Conservation (phyloP, 1,140 invertebrate genomes). For the Rhynchophorus ferrugineus region DNA sequence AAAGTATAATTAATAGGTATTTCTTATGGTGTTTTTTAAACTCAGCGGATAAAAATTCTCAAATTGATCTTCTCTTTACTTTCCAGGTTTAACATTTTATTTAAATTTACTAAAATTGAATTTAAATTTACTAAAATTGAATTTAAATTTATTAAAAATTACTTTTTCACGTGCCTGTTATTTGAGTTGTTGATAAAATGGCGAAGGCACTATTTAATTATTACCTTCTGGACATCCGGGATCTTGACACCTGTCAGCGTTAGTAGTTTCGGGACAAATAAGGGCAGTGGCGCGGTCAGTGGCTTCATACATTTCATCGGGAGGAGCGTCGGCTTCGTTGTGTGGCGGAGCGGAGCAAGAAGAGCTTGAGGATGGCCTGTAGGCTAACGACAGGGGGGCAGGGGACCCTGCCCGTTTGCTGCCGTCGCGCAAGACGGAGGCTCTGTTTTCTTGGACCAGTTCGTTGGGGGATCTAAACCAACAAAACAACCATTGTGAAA, state of each 20-base stretch:
- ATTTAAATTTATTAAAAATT: no score
- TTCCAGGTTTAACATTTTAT: no score
- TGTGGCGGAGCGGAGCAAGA: slow-evolving; percentile 31
- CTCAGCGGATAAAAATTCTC: no score
- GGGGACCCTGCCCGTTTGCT: slow-evolving; percentile 43
- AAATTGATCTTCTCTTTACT: no score
- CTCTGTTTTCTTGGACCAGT: slow-evolving; percentile 43
- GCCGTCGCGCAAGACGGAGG: slow-evolving; percentile 59
- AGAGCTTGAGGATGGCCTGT: slow-evolving; percentile 33
- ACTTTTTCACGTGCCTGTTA: no score
- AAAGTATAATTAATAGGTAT: no score
- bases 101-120: no score
- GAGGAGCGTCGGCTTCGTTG: slow-evolving; percentile 36
- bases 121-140: no score
- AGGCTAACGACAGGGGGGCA: slow-evolving; percentile 33
- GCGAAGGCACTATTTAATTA: no score
- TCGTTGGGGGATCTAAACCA: slow-evolving; percentile 37
- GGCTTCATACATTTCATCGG: slow-evolving; percentile 33
- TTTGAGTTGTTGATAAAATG: no score
- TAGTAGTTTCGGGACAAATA: slow-evolving; percentile 36
- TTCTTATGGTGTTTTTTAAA: no score
- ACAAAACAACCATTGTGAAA: background rate
- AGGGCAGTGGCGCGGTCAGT: slow-evolving; percentile 37
- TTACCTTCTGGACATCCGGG: slow-evolving; percentile 46
- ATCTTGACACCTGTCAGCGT: slow-evolving; percentile 35